A percentile compares a stretch with the other conserved stretches of the same genome.
phyloP scores from a whole-genome alignment of 92 coral and sea anemone genomes.

The Siderastrea siderea region DNA sequence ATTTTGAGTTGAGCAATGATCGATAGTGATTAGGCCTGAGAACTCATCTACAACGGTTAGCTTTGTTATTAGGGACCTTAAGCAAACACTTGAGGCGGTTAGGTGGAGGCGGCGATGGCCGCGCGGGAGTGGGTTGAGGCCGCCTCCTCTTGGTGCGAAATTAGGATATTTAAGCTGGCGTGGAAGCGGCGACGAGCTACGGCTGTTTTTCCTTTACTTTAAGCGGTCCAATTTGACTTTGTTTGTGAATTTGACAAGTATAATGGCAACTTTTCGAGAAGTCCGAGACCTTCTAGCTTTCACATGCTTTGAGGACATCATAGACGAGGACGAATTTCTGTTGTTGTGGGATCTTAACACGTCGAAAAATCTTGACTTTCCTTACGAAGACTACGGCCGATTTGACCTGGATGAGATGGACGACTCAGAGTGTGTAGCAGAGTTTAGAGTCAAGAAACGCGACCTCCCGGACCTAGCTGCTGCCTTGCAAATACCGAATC shows the following conservation, averaged over 20 bases:
- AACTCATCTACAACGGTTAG: too few relatives aligned
- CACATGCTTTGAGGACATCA: slow-evolving; percentile 49
- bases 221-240: slow-evolving; percentile 22
- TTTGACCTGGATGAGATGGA: slow-evolving; percentile 51
- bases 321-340: slow-evolving; percentile 11
- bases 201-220: slow-evolving; percentile 23
- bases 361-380: slow-evolving; percentile 45
- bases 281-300: slow-evolving; percentile 44
- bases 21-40: too few relatives aligned
- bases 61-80: too few relatives aligned
- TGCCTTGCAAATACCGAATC: slow-evolving; percentile 52
- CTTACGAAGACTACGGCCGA: slow-evolving; percentile 42
- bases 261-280: slow-evolving; percentile 43
- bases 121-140: slow-evolving; percentile 40
- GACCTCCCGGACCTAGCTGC: slow-evolving; percentile 57
- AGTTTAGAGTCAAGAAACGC: slow-evolving; percentile 58
- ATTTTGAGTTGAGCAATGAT: too few relatives aligned
- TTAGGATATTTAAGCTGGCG: slow-evolving; percentile 13
- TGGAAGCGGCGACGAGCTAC: slow-evolving; percentile 44
- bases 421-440: slow-evolving; percentile 50
- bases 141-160: slow-evolving; percentile 48
- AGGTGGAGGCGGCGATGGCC: slow-evolving; percentile 24
- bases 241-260: slow-evolving; percentile 28
- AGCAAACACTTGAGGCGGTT: slow-evolving; percentile 6
- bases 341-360: slow-evolving; percentile 30